Percentiles rank a stretch among this genome's conserved stretches.
Evolutionary conservation across 2,113 vertebrate species (phyloP).

Genomic region (Pterocles burchelli): DNA sequence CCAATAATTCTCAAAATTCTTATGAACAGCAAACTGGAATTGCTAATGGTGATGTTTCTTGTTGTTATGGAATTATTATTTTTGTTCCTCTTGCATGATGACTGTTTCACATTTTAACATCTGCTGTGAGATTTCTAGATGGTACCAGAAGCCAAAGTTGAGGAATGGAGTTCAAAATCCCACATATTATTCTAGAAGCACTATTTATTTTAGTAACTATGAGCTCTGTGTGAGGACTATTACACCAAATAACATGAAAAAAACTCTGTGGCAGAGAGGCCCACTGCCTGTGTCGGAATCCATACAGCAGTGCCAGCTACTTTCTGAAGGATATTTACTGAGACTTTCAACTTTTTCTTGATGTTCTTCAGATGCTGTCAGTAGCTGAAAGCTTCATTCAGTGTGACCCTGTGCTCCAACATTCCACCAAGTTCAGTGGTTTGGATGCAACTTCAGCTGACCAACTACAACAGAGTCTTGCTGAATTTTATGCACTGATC

Average conservation of each 20-base stretch:
- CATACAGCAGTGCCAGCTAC: background rate
- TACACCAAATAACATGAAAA: background rate
- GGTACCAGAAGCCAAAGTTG: background rate
- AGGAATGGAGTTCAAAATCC: background rate
- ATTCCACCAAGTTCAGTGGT: background rate
- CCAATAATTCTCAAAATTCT: background rate
- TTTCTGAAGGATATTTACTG: background rate
- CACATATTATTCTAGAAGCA: background rate
- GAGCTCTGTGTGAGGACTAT: background rate
- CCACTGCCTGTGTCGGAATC: background rate
- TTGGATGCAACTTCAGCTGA: background rate
- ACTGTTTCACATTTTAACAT: background rate
- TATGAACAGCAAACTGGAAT: background rate
- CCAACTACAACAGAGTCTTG: background rate
- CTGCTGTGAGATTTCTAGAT: background rate
- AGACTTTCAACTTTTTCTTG: background rate
- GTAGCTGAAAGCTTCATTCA: slow-evolving; percentile 21
- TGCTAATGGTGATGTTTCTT: background rate
- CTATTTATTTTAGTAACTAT: background rate
- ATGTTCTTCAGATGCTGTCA: background rate
- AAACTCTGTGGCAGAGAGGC: background rate
- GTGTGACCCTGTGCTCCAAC: background rate
- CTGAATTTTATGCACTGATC: background rate
- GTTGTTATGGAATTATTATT: background rate
- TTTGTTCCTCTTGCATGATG: background rate